These are phyloP conservation scores for Nemotelus pantherinus DNA, from an alignment of 2,888 invertebrate genomes.

Conservation along the genomic window DNA sequence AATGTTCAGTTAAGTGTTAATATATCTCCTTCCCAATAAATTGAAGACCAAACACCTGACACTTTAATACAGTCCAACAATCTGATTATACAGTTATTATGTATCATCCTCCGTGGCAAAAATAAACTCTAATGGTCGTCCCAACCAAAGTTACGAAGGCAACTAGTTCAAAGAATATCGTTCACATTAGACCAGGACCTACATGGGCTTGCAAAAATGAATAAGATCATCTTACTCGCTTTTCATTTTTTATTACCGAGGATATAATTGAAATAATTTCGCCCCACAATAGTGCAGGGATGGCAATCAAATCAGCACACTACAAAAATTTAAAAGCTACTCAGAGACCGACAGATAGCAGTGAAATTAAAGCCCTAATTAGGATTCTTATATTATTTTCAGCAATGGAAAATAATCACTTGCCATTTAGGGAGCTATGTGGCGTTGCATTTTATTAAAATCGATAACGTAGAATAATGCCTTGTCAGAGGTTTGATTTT, in stretches of 20 bases:
- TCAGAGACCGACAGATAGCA: not conserved
- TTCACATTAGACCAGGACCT: not conserved
- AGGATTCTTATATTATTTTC: not conserved
- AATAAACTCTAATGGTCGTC: not conserved
- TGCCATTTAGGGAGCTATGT: no score
- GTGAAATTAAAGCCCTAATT: not conserved
- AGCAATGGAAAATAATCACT: not conserved
- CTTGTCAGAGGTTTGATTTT: no score
- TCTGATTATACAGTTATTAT: not conserved
- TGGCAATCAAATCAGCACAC: not conserved
- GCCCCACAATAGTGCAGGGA: not conserved
- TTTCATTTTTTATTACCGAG: not conserved
- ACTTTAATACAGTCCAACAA: not conserved
- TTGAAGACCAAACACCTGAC: not conserved
- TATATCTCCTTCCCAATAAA: not conserved
- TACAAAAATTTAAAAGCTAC: not conserved
- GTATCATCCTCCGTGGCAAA: conserved; percentile 1
- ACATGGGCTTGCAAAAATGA: not conserved
- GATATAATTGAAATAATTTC: not conserved
- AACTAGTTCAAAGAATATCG: not conserved
- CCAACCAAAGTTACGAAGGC: not conserved
- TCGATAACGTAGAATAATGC: no score
- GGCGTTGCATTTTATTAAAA: no score
- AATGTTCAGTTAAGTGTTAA: not conserved
- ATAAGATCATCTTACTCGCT: not conserved